Conservation (phyloP, 1,140 invertebrate genomes). For the Chironomus tepperi region DNA sequence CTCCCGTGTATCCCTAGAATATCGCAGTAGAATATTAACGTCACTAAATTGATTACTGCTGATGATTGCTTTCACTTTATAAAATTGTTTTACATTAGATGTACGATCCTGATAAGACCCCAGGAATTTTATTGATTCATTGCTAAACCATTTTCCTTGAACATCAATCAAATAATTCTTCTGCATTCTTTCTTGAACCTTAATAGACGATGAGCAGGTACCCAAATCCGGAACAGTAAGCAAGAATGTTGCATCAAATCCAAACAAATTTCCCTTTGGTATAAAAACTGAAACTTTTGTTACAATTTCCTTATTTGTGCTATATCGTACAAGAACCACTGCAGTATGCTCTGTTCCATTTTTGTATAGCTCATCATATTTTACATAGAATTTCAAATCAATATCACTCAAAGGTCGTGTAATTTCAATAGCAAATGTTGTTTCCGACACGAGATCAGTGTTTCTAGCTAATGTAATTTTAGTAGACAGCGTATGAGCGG, state of each 20-base stretch:
- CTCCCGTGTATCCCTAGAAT: constrained; percentile 42
- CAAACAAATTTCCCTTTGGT: constrained; percentile 45
- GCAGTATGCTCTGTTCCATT: constrained; percentile 41
- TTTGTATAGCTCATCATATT: constrained; percentile 37
- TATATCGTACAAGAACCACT: constrained; percentile 37
- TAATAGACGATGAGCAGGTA: constrained; percentile 46
- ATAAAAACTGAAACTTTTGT: constrained; percentile 44
- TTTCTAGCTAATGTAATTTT: constrained; percentile 47
- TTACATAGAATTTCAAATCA: constrained; percentile 40
- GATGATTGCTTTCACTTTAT: constrained; percentile 57
- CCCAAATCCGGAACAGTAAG: constrained; percentile 52
- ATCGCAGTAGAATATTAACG: constrained; percentile 50
- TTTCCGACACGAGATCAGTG: constrained; percentile 39
- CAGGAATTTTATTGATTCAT: constrained; percentile 55
- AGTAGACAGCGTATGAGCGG: constrained; percentile 46
- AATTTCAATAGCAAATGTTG: constrained; percentile 37
- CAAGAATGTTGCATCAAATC: constrained; percentile 50
- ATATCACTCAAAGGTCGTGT: constrained; percentile 39
- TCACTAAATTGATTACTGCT: constrained; percentile 61
- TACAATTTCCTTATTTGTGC: constrained; percentile 49
- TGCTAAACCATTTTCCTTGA: constrained; percentile 66
- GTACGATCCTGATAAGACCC: constrained; percentile 65
- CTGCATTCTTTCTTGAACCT: constrained; percentile 47
- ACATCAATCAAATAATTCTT: constrained; percentile 55
- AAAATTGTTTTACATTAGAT: constrained; percentile 47